Base-by-base conservation (phyloP, 2,113 vertebrate genomes). In the Neoarius graeffei region DNA sequence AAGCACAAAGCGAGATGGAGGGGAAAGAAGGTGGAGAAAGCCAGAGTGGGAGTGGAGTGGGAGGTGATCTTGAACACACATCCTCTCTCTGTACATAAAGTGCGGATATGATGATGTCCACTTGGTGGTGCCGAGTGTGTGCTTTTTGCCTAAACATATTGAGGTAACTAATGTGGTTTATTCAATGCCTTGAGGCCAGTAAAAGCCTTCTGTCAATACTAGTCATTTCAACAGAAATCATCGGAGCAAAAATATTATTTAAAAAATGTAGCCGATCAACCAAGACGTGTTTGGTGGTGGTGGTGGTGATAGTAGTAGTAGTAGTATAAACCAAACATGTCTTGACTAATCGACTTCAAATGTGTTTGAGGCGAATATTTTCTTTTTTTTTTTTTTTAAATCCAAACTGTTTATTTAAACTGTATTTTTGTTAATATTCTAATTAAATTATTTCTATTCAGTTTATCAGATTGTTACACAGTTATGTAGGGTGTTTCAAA, bases 171-270 rank as follows among this genome's bases (percentile, higher is more conserved):
- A 17, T 54, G 54, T 50, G 66, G 57, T 71, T 81, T 77, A 50
- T 57, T 48, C 17, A 74, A 74, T 80, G 85, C 83, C 64, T 85
- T 84, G n/a, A 87, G 82, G 64, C 56, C 88, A 64, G 74, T 50
- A 52, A 85, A 85, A 48, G 66, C 82, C 64, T 66, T 42, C 7
- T 30, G 48, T 60, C 64, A 56, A 10, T 14, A 84, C n/a, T 67
- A 85, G 23, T 42, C 57, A 85, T 57, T 74, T 42, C 27, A 57
- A 20, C 19, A 57, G 7, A 23, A 83, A 69, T 54, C 30, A 30
- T 71, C 50, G 23, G n/a, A 80, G 30, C 52, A 80, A 25, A 67
- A 27, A 17, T 67, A 27, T 27, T 19, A 35, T 42, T 23, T 27
- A 11, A 83, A n/a, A 20, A 4, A 35, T 15, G 14, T 71, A 35